Base-by-base conservation (phyloP, 2,797 vertebrate genomes). In the Toxotes lorentzi region DNA sequence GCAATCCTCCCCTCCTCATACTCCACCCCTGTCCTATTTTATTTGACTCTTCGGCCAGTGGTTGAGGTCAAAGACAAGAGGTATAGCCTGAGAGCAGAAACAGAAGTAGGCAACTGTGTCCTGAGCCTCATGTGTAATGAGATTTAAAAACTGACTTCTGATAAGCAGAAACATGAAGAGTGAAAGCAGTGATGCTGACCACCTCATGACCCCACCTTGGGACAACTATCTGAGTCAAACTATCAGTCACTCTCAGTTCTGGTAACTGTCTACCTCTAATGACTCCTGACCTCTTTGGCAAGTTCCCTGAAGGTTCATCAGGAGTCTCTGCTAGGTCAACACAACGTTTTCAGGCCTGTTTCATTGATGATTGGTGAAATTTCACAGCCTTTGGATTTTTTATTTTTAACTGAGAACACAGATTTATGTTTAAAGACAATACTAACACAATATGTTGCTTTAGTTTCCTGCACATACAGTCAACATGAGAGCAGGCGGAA, bases 201-300 rank as follows among this genome's bases (percentile, higher is more conserved):
- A 84, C 38, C 40, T 64, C 35, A 40, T 87, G 75, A 81, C 78
- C 78, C 41, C 68, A 69, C 38, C 48, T 70, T 56, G 50, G 32
- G 56, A 76, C 71, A 60, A 38, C 14, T 51, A 51, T 82, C 48
- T 81, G 82, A 83, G 77, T 86, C 76, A 83, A 62, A 78, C 61
- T 59, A 88, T 79, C 69, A 51, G 45, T 88, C 79, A 79, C 68
- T 58, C 32, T 84, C 40, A 54, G 3, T 62, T 78, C 77, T 87
- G 80, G 70, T 70, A 80, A 86, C 56, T 70, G 51, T 78, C 76
- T 51, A 13, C 35, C 0, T 68, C 51, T 53, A 21, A 69, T 76
- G 71, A 70, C 81, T 78, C 51, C 21, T 78, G 68, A 88, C 71
- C 72, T 83, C 38, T 30, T 30, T 9, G 21, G 70, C 38, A 68